Conservation (phyloP, 1,140 invertebrate species). For the Neelides sp. region DNA sequence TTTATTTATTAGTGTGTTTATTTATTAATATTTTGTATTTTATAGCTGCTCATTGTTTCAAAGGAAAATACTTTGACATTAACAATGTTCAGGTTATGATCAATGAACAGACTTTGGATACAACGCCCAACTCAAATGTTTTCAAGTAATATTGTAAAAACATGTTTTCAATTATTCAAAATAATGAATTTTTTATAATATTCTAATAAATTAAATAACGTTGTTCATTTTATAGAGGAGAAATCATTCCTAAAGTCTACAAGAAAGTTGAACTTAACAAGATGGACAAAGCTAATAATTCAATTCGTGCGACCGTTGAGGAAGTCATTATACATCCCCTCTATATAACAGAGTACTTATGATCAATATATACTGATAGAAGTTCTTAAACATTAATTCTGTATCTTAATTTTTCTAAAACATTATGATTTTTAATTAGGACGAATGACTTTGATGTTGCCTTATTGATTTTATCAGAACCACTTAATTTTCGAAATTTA, state of each 20-base stretch:
- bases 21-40: too few relatives aligned
- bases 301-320: constrained; percentile 12
- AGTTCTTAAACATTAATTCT: neutral
- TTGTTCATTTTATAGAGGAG: too few relatives aligned
- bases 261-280: neutral
- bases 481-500: constrained; percentile 6
- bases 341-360: constrained; percentile 22
- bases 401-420: neutral
- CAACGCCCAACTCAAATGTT: constrained; percentile 20
- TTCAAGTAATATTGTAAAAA: too few relatives aligned
- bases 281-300: constrained; percentile 20
- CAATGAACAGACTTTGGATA: constrained; percentile 17
- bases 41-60: constrained; percentile 23
- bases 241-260: too few relatives aligned
- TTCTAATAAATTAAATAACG: too few relatives aligned
- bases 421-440: neutral
- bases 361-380: too few relatives aligned
- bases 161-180: too few relatives aligned
- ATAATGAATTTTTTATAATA: too few relatives aligned
- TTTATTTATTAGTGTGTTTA: too few relatives aligned
- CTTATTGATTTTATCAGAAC: constrained; percentile 3
- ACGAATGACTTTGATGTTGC: constrained; percentile 29
- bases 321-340: constrained; percentile 28
- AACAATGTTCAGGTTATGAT: constrained; percentile 17
- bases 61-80: constrained; percentile 22